Conservation (phyloP, 1,140 invertebrate species). For the Trichonephila inaurata region DNA sequence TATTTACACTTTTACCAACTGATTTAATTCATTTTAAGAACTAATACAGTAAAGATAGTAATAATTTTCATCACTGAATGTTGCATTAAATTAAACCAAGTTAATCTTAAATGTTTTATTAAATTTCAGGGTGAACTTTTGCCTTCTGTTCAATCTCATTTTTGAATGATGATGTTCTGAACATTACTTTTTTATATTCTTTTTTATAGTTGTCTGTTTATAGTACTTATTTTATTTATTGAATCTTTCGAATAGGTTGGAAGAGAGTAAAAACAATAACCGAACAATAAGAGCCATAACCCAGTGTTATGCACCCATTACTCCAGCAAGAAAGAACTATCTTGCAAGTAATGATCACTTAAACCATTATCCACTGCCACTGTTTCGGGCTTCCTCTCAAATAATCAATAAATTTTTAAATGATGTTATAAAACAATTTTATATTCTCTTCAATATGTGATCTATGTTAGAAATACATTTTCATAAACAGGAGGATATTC, state of each 20-base stretch:
- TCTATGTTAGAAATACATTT: neutral
- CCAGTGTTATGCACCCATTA: neutral
- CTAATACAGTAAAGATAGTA: no score
- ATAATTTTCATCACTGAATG: no score
- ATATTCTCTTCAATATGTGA: neutral
- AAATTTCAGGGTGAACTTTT: no score
- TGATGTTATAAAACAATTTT: neutral
- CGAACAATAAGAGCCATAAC: neutral
- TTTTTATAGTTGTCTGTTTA: neutral
- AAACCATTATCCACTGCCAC: neutral
- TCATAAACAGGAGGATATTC: neutral
- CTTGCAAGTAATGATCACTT: neutral
- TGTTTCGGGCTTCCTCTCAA: neutral
- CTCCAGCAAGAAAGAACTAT: neutral
- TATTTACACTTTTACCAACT: no score
- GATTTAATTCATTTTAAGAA: no score
- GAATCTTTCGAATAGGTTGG: neutral
- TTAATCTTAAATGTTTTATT: no score
- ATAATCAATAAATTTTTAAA: conserved; percentile 16
- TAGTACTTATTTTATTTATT: neutral
- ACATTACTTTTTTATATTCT: neutral
- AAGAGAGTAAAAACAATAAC: neutral
- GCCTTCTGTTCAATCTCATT: neutral
- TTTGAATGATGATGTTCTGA: neutral
- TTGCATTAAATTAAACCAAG: no score